phyloP scores from a whole-genome alignment of 2,888 invertebrate genomes.

The Nymphalis urticae region DNA sequence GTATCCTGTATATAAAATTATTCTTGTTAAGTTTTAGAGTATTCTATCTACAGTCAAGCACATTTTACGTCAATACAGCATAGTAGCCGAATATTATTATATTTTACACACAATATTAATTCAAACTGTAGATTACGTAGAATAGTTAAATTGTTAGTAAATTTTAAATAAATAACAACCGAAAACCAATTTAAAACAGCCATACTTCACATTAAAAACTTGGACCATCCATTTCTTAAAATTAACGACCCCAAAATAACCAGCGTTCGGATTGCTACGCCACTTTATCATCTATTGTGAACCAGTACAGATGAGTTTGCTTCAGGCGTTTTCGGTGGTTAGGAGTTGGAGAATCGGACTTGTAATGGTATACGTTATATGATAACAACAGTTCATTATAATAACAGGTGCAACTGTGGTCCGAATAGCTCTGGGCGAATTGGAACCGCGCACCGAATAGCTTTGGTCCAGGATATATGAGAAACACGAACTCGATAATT shows the following conservation, averaged over 20 bases:
- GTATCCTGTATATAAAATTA: too few relatives aligned
- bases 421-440: constrained; percentile 62
- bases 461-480: constrained; percentile 45
- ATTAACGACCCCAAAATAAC: constrained; percentile 16
- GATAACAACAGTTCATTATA: constrained; percentile 65
- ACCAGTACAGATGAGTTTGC: constrained; percentile 18
- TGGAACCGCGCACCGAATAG: constrained; percentile 59
- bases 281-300: constrained; percentile 22
- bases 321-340: constrained; percentile 4
- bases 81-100: neutral
- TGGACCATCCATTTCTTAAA: constrained; percentile 27
- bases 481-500: constrained; percentile 19
- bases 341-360: constrained; percentile 9
- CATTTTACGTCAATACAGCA: too few relatives aligned
- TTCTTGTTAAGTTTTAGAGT: too few relatives aligned
- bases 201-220: constrained; percentile 26
- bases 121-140: neutral
- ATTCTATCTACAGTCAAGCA: too few relatives aligned
- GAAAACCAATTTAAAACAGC: constrained; percentile 28
- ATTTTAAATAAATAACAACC: constrained; percentile 8
- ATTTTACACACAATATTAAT: neutral
- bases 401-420: constrained; percentile 65
- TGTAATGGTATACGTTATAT: constrained; percentile 43
- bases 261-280: neutral
- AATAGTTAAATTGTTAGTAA: neutral